Evolutionary conservation across 2,797 vertebrate species (phyloP), one percentile per base, ranked within the genome.

Genomic region (Valencia hispanica): DNA sequence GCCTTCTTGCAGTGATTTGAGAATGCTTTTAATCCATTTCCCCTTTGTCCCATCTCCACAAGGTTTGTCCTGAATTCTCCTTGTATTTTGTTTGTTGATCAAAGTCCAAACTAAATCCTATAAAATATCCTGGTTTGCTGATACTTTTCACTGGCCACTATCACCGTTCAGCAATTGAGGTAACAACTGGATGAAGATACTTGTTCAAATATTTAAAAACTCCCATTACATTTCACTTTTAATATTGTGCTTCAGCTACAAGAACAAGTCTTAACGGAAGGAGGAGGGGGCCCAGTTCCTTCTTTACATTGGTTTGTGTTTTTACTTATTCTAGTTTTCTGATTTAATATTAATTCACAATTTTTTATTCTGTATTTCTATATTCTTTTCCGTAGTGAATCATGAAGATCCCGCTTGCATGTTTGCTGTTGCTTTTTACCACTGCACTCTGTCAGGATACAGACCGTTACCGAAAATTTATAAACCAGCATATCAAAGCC

Each of bases 371-470:
- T 0, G 1, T 41, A 36, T 69, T 48, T 12, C 18, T 12, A 43
- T 15, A 17, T 77, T 74, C 15, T 45, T 15, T 48, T 55, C n/a
- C 20, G 15, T 70, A 86, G 77, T 41, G 17, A 79, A 78, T 36
- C 70, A 89, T 89, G 87, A 82, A 30, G 84, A 57, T 79, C 72
- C 20, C 6, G 3, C 14, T 83, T 39, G 65, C 55, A 15, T 80
- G 69, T 70, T 65, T 87, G 39, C 70, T 88, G 68, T 63, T 87
- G 75, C 34, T 90, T 34, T 74, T 3, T 32, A 70, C 79, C 17
- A 41, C 75, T 20, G 80, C 69, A 27, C 6, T 76, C 27, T 70
- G 20, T 72, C 59, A 73, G 51, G 1, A 5, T 6, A 36, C 2
- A 12, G 6, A 1, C 0, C n/a, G 71, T 17, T 82, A 88, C 61